Percentiles rank a stretch among this genome's conserved stretches.
phyloP scores from a whole-genome alignment of 2,797 vertebrate species.

The Amniataba percoides region DNA sequence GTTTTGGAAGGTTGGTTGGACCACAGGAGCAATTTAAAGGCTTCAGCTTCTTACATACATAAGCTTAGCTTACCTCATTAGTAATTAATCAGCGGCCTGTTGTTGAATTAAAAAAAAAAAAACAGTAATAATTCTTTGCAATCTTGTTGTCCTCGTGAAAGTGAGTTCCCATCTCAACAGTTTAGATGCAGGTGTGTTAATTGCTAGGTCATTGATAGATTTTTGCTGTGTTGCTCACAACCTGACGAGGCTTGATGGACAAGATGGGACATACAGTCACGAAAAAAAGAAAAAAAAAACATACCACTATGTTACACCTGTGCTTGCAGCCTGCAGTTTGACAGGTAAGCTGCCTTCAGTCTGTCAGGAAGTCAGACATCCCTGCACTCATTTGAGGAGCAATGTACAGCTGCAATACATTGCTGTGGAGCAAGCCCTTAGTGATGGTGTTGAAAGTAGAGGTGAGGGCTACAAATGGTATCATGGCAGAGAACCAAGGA shows the following conservation, averaged over 20 bases:
- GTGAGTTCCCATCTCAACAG: not conserved
- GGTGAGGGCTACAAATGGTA: conserved; percentile 32
- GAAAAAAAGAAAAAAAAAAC: not conserved
- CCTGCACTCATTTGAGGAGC: conserved; percentile 42
- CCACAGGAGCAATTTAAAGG: conserved; percentile 1
- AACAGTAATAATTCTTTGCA: too few species aligned
- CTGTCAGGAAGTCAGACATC: conserved; percentile 57
- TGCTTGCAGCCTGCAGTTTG: conserved; percentile 44
- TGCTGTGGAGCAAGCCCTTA: conserved; percentile 29
- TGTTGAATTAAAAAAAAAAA: too few species aligned
- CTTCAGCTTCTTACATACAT: not conserved
- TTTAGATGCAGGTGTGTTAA: not conserved
- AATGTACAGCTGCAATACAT: conserved; percentile 32
- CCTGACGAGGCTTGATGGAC: conserved; percentile 25
- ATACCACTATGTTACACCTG: conserved; percentile 26
- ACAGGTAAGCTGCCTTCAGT: conserved; percentile 48
- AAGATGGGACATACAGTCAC: not conserved
- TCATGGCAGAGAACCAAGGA: conserved; percentile 23
- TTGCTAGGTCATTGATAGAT: not conserved
- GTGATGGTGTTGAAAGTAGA: conserved; percentile 27
- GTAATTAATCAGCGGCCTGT: too few species aligned
- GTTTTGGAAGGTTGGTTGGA: conserved; percentile 2
- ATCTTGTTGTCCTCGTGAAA: too few species aligned
- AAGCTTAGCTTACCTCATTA: too few species aligned
- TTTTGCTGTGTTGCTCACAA: conserved; percentile 4